Evolutionary conservation across 2,888 invertebrate genomes (phyloP).

Genomic region (Anthophora plumipes): DNA sequence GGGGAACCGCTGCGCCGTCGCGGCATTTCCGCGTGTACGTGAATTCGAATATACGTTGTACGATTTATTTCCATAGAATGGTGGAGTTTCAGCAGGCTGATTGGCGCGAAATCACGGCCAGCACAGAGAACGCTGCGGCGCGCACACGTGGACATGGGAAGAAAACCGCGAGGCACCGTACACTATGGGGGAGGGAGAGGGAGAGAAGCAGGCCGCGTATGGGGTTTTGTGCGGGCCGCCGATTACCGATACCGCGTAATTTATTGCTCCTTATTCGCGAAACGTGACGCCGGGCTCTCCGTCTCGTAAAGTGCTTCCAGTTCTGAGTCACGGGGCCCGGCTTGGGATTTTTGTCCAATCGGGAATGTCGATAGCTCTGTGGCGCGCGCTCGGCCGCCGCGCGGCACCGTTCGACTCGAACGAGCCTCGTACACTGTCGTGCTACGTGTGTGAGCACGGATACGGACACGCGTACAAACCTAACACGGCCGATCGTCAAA

Average conservation of each 20-base stretch:
- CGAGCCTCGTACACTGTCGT: constrained; percentile 37
- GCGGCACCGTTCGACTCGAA: constrained; percentile 65
- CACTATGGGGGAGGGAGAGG: neutral
- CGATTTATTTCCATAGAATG: constrained; percentile 53
- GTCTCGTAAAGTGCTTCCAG: constrained; percentile 82
- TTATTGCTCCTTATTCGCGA: constrained; percentile 80
- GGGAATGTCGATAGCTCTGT: constrained; percentile 80
- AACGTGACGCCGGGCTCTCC: constrained; percentile 80
- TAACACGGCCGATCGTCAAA: constrained; percentile 60
- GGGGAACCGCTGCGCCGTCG: neutral
- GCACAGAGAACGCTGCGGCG: constrained; percentile 8
- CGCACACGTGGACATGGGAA: constrained; percentile 64
- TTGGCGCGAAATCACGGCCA: constrained; percentile 58
- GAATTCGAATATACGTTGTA: neutral
- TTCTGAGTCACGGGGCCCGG: constrained; percentile 79
- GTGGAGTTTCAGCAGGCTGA: constrained; percentile 51
- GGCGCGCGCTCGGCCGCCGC: constrained; percentile 48
- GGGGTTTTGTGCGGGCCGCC: constrained; percentile 75
- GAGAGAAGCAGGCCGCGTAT: constrained; percentile 58
- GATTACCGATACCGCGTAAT: constrained; percentile 83
- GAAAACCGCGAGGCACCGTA: constrained; percentile 28
- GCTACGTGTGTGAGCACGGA: constrained; percentile 1
- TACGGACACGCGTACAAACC: constrained; percentile 6
- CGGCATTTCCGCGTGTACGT: constrained; percentile 37
- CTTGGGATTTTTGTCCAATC: constrained; percentile 79